Evolutionary conservation across 1,140 invertebrate species (phyloP), one percentile per base, ranked within the genome.

Genomic region (Acromyrmex echinatior): DNA sequence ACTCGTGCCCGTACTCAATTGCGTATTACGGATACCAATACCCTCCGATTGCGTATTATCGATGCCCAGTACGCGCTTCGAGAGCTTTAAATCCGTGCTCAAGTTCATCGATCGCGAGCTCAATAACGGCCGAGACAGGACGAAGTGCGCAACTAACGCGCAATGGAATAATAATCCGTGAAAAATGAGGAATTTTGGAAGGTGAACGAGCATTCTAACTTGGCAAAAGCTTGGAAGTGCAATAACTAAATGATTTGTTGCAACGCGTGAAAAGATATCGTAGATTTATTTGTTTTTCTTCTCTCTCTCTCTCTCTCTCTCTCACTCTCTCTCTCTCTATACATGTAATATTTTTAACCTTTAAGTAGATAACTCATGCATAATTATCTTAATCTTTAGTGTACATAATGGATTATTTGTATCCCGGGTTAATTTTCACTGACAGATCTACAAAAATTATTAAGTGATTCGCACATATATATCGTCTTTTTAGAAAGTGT

Each of bases 21-120:
- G 80, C 70, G 80, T 84, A 84, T 84, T 84, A 84, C 70, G 39
- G 70, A 63, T 84, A 84, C 70, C 80, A 56, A 84, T 84, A 84
- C 53, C 56, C 39, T 66, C 70, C 56, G 39, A 74, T 60, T 82
- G 56, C 80, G 70, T 84, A 84, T 84, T 84, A 84, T 84, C 80
- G 56, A 74, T 84, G 58, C 56, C 56, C 56, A 35, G 39, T 74
- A 84, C 73, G 70, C 70, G 68, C 70, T 62, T 74, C 21, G 70
- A 76, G 80, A 84, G 80, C 70, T 84, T 84, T 76, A 84, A 84
- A 84, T 84, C 80, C 80, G 39, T 76, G 70, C 70, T 76, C 53
- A 76, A 74, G 80, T 76, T 62, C 80, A 74, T 82, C 68, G 80
- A 74, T 84, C 56, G 70, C 70, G 35, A 74, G 28, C 49, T 0